A percentile compares a stretch with the other conserved stretches of the same genome.
These are phyloP conservation scores for Fregata magnificens DNA, from an alignment of 2,113 vertebrate species.

Conservation along the genomic window DNA sequence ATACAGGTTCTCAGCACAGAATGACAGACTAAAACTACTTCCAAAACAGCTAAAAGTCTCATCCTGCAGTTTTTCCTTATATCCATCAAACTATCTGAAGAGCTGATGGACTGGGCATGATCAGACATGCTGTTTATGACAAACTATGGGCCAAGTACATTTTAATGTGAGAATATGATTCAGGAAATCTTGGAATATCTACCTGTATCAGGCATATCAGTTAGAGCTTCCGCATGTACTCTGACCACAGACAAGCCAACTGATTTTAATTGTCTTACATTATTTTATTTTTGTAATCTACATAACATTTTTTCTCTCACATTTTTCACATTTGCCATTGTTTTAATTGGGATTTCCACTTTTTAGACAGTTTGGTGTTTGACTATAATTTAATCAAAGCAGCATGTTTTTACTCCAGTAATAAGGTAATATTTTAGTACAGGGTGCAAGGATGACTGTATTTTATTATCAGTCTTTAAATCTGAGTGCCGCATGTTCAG, in stretches of 20 bases:
- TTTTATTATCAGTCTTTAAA: background rate
- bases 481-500: background rate
- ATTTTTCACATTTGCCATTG: background rate
- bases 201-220: background rate
- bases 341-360: background rate
- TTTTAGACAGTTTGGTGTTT: background rate
- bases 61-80: background rate
- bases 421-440: background rate
- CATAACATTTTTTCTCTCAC: background rate
- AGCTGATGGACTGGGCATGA: background rate
- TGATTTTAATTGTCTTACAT: background rate
- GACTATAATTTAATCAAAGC: background rate
- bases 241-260: background rate
- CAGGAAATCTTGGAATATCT: background rate
- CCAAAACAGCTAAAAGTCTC: background rate
- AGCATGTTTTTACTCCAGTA: background rate
- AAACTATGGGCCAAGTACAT: fast-evolving
- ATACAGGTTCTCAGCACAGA: background rate
- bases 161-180: background rate
- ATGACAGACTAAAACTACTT: background rate
- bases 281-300: background rate
- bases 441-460: background rate
- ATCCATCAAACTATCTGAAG: background rate
- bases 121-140: background rate
- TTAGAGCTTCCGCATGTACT: background rate